Base-by-base conservation (phyloP, 2,888 invertebrate genomes). In the Agrochola circellaris region DNA sequence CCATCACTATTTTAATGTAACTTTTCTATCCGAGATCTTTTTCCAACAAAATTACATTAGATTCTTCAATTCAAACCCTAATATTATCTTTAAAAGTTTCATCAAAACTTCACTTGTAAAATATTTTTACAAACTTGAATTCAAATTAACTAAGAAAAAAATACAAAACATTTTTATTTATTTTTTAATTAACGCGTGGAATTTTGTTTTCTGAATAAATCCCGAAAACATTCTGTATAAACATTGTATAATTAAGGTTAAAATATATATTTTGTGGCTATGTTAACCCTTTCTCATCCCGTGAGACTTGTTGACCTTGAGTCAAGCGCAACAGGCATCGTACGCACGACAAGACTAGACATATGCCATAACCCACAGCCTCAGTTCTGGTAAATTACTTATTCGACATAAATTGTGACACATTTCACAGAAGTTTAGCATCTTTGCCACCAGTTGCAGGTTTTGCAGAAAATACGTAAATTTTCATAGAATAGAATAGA, bases 271-370 rank as follows among this genome's bases (percentile, higher is more conserved):
- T 78, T 73, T 48, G 34, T 71, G 23, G 26, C 13, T 26, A 48
- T 30, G 60, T 30, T 34, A 77, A 34, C 58, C 51, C 34, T 34
- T 45, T 83, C 20, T 17, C 34, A 30, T 30, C 45, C 66, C 45
- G 30, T 42, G 48, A 56, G 30, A 56, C 17, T 23, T 15, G 54
- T 11, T 54, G 61, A 56, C 80, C 80, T 81, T 79, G 62, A 2
- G 15, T 15, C 7, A 51, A 60, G 58, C 68, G 79, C 79, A 80
- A 80, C 78, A 83, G 77, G 77, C 79, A 48, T 20, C 23, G 26
- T 82, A 26, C 26, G 26, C 20, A 20, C 17, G 26, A 64, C 34
- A 51, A 48, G 1, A 60, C 34, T 34, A 34, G 1, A 58, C 38
- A 26, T 65, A n/a, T n/a, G 23, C 15, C 62, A n/a, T 23, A n/a